phyloP scores from a whole-genome alignment of 1,140 invertebrate genomes.

The Drosophila mayri region DNA sequence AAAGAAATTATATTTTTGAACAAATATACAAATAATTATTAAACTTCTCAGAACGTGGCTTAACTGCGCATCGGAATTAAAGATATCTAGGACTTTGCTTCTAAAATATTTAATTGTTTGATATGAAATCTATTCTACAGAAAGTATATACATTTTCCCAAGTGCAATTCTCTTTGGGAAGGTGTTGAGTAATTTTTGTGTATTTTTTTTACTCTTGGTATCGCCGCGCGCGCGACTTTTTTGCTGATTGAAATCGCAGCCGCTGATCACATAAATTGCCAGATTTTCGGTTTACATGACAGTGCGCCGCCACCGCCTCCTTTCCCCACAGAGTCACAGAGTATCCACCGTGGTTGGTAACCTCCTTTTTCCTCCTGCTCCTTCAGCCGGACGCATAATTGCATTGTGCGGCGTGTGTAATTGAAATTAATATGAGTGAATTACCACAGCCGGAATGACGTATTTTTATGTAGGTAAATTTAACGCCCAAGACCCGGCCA shows the following conservation, averaged over 20 bases:
- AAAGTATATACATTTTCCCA: neutral
- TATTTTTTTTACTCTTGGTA: conserved; percentile 13
- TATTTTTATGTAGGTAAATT: conserved; percentile 72
- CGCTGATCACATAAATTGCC: conserved; percentile 82
- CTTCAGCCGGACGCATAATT: conserved; percentile 69
- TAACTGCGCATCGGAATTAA: accelerated
- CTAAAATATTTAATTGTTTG: neutral
- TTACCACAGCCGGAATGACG: conserved; percentile 73
- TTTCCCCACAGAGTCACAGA: conserved; percentile 2
- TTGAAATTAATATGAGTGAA: conserved; percentile 84
- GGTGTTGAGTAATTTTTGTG: conserved; percentile 78
- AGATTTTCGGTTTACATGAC: conserved; percentile 82
- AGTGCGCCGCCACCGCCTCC: conserved; percentile 18
- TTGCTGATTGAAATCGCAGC: conserved; percentile 77
- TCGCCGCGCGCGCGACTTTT: conserved; percentile 42
- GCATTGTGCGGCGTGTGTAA: conserved; percentile 81
- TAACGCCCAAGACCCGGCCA: conserved; percentile 68
- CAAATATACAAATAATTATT: neutral
- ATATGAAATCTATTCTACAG: accelerated
- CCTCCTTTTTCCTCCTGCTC: neutral
- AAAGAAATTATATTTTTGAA: neutral
- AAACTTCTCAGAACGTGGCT: neutral
- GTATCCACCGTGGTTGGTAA: conserved; percentile 1
- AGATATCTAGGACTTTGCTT: neutral
- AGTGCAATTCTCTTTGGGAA: conserved; percentile 34